Percentiles rank a stretch among this genome's conserved stretches.
These are phyloP conservation scores for Parnassius smintheus DNA, from an alignment of 2,888 invertebrate species.

Conservation along the genomic window DNA sequence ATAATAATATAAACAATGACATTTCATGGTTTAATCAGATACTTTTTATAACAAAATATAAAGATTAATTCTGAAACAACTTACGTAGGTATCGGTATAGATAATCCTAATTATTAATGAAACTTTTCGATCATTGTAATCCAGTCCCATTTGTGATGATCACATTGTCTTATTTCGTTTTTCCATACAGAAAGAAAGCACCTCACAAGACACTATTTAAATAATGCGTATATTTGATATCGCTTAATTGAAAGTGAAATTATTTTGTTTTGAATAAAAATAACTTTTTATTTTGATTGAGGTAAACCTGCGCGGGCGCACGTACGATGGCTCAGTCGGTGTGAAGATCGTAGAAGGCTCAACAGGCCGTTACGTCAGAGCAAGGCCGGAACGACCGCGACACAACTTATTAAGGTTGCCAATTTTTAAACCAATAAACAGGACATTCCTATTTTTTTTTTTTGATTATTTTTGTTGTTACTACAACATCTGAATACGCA, in stretches of 20 bases:
- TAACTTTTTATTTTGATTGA: slow-evolving; percentile 38
- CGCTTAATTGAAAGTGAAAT: too few relatives aligned
- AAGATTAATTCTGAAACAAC: not conserved
- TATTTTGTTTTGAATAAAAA: slow-evolving; percentile 27
- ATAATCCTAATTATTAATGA: slow-evolving; percentile 12
- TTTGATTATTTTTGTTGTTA: too few relatives aligned
- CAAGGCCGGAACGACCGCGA: slow-evolving; percentile 47
- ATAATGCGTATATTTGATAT: not conserved
- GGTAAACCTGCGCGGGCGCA: slow-evolving; percentile 52
- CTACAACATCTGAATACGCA: too few relatives aligned
- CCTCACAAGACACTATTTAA: not conserved
- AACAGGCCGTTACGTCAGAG: slow-evolving; percentile 58
- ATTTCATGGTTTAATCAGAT: too few relatives aligned
- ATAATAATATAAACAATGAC: too few relatives aligned
- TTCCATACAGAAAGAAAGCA: not conserved
- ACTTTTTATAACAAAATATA: too few relatives aligned
- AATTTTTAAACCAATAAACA: slow-evolving; percentile 1
- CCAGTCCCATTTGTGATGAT: slow-evolving; percentile 10
- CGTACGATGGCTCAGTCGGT: slow-evolving; percentile 51
- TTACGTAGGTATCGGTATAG: slow-evolving; percentile 1
- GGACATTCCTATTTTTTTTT: slow-evolving; percentile 8
- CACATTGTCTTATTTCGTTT: slow-evolving; percentile 11
- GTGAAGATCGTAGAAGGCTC: slow-evolving; percentile 52
- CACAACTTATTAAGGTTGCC: slow-evolving; percentile 27
- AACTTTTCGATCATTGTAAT: slow-evolving; percentile 6